Evolutionary conservation across 1,140 invertebrate species (phyloP), one percentile per base, ranked within the genome.

Genomic region (Achatina immaculata): DNA sequence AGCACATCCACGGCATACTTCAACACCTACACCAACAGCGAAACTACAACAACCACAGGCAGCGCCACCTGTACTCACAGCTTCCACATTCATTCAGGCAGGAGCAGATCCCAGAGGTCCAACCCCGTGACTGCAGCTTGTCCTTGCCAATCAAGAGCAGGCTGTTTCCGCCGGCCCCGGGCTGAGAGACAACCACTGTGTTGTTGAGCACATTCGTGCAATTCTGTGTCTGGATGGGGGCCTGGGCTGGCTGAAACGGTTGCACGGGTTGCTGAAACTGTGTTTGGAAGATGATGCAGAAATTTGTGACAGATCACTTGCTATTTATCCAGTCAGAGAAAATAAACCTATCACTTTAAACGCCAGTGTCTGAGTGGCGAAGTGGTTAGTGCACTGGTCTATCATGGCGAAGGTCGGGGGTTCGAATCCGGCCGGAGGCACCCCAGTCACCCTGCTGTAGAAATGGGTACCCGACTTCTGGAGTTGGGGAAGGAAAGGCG

Each of bases 41-140:
- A 62, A 28, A 58, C 55, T 4, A 14, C 55, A 4, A 58, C 55
- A 11, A 71, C 68, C 7, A 71, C 42, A 1, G 40, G 0, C 68
- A 40, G 40, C 58, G n/a, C 6, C 58, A 62, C 2, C 58, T 34
- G 4, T 38, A 82, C 81, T 69, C 45, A 82, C 77, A 82, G 21
- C 71, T 55, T 14, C 16, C 34, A 0, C 68, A 48, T 65, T 83
- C 78, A 28, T 80, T 51, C 42, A 83, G 62, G 40, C 82, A 80
- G 55, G 38, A 55, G 45, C 69, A 83, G 36, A 80, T 19, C 14
- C 65, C 62, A 21, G 82, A 58, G 48, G 55, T 83, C 82, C 82
- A 83, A 1, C 43, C 48, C 28, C 82, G 71, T 0, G 74, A 36
- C 24, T 73, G 65, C 36, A 77, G 42, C 31, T 77, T 76, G n/a